Evolutionary conservation across 2,888 invertebrate genomes (phyloP).

Genomic region (Slavum lentiscoides): DNA sequence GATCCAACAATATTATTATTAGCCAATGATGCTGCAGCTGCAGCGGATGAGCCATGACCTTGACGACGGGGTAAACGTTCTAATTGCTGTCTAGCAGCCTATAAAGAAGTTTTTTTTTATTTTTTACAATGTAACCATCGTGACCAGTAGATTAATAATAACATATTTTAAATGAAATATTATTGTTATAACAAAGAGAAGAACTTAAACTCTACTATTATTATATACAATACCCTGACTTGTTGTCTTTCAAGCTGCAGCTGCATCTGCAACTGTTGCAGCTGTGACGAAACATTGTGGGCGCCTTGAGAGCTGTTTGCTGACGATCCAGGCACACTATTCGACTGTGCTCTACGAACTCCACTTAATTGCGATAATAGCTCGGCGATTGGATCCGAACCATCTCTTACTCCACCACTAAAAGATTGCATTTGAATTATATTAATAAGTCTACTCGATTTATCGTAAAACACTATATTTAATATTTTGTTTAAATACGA

Average conservation of each 20-base stretch:
- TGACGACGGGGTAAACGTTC: slow-evolving; percentile 85
- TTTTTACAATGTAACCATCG: background rate
- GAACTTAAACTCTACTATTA: slow-evolving; percentile 13
- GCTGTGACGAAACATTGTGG: slow-evolving; percentile 72
- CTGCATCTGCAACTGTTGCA: slow-evolving; percentile 95
- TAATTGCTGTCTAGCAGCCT: slow-evolving; percentile 85
- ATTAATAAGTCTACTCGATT: background rate
- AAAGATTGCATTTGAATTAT: slow-evolving; percentile 7
- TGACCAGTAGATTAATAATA: background rate
- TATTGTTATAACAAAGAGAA: background rate
- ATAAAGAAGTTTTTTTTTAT: slow-evolving; percentile 54
- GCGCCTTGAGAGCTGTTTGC: slow-evolving; percentile 57
- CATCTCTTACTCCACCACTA: slow-evolving; percentile 71
- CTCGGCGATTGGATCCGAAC: slow-evolving; percentile 96
- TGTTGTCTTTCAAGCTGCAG: slow-evolving; percentile 87
- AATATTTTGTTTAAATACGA: background rate
- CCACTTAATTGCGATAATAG: slow-evolving; percentile 92
- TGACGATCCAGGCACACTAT: slow-evolving; percentile 57
- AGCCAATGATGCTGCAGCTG: slow-evolving; percentile 54
- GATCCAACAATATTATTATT: slow-evolving; percentile 51
- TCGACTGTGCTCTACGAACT: slow-evolving; percentile 72
- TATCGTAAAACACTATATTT: background rate
- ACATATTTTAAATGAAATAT: background rate
- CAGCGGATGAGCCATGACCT: slow-evolving; percentile 67
- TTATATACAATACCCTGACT: slow-evolving; percentile 65